These are phyloP conservation scores for Cyprinodon variegatus DNA, from an alignment of 2,113 vertebrate genomes.

Conservation along the genomic window DNA sequence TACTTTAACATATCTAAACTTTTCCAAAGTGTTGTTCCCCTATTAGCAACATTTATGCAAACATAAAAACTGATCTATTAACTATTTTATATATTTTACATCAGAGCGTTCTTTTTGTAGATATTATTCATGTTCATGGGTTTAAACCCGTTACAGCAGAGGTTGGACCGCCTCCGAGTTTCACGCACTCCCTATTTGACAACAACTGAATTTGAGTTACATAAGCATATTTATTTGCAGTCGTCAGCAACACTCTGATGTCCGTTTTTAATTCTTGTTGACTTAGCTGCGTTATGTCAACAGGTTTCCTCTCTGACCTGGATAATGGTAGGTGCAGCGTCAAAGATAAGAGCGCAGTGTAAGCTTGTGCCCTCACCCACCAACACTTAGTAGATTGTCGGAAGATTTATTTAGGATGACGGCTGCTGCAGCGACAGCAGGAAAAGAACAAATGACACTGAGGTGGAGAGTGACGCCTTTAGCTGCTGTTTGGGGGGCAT, in stretches of 20 bases:
- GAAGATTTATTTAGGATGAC: slow-evolving; percentile 45
- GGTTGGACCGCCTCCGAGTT: not conserved
- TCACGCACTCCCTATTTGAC: not conserved
- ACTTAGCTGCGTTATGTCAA: slow-evolving; percentile 63
- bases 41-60: no score
- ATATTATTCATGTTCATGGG: no score
- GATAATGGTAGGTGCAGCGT: slow-evolving; percentile 67
- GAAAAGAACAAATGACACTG: slow-evolving; percentile 39
- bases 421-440: slow-evolving; percentile 38
- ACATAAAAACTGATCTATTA: no score
- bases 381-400: slow-evolving; percentile 37
- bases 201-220: slow-evolving; percentile 7
- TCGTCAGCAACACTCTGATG: slow-evolving; percentile 32
- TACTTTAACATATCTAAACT: no score
- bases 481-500: not conserved
- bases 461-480: slow-evolving; percentile 12
- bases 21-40: no score
- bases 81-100: no score
- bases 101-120: no score
- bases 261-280: slow-evolving; percentile 40
- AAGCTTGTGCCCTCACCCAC: slow-evolving; percentile 48
- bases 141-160: not conserved
- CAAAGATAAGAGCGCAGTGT: slow-evolving; percentile 56
- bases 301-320: slow-evolving; percentile 72
- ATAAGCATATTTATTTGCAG: slow-evolving; percentile 18